Base-by-base conservation (phyloP, 2,113 vertebrate species). In the Mesembrinibis cayennensis region DNA sequence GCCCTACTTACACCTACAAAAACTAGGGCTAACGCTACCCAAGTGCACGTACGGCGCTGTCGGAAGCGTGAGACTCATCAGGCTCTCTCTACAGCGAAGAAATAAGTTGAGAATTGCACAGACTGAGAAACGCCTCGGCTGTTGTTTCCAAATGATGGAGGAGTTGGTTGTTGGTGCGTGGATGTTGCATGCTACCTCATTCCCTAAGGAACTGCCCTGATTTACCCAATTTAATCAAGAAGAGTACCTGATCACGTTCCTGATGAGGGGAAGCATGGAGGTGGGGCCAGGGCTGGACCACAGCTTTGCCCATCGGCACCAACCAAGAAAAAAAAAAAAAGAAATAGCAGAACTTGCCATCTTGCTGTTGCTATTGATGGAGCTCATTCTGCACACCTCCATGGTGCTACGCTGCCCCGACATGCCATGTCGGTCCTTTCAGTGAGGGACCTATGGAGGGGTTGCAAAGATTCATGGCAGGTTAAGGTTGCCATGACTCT, bases 361-460 rank as follows among this genome's bases (percentile, higher is more conserved):
- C 32, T 61, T 30, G 16, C 13, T 32, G 45, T 18, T 17, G n/a
- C 52, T 29, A 8, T 8, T 34, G 34, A 11, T 47, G 45, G 45
- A 32, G 63, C 26, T 16, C 16, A 3, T 59, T 21, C 45, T 38
- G 63, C 53, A 17, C 36, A 11, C 5, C 45, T 17, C 45, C 1
- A 5, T 4, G n/a, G 66, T 6, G 49, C 40, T 29, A 6, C 1
- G 5, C 44, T 19, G 44, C 36, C 19, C 36, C 11, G 17, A 40
- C 49, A 20, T 2, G 18, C 47, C 40, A 15, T 0, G 5, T 6
- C 0, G 5, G n/a, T 30, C 67, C 86, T 29, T 49, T 16, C 58
- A 4, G 16, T 16, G n/a, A n/a, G 38, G 53, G 21, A 50, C 44
- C 36, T 34, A 55, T 1, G 1, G 36, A 3, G 13, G 38, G 40